Conservation (phyloP, 2,888 invertebrate genomes). For the Cactoblastis cactorum region DNA sequence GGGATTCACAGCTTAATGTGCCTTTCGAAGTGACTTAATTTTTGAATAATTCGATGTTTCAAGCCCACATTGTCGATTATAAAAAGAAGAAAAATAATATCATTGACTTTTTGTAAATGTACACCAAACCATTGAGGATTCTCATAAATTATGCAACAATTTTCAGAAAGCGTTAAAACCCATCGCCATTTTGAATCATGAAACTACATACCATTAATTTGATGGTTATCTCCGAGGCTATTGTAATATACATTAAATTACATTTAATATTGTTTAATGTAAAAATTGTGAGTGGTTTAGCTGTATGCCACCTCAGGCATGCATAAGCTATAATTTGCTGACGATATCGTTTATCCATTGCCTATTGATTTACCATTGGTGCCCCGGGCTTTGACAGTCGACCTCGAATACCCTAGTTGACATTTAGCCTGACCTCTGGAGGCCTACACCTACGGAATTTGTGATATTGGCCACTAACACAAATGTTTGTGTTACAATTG, state of each 20-base stretch:
- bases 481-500: neutral
- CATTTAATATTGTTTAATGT: neutral
- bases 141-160: neutral
- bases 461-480: neutral
- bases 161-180: neutral
- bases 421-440: conserved; percentile 74
- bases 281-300: neutral
- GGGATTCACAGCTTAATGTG: no score
- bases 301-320: conserved; percentile 3
- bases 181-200: neutral
- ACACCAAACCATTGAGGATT: no score
- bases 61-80: no score
- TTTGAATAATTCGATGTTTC: no score
- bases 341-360: conserved; percentile 19
- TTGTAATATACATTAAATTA: neutral
- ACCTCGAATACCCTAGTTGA: conserved; percentile 57
- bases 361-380: conserved; percentile 25
- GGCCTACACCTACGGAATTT: conserved; percentile 55
- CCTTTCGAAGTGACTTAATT: no score
- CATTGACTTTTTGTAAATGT: no score
- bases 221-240: neutral
- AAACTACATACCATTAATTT: neutral
- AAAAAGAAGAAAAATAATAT: no score
- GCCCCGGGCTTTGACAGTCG: conserved; percentile 45
- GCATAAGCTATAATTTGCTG: conserved; percentile 15